These are phyloP conservation scores for Limenitis camilla DNA, from an alignment of 2,888 invertebrate genomes.

Conservation along the genomic window DNA sequence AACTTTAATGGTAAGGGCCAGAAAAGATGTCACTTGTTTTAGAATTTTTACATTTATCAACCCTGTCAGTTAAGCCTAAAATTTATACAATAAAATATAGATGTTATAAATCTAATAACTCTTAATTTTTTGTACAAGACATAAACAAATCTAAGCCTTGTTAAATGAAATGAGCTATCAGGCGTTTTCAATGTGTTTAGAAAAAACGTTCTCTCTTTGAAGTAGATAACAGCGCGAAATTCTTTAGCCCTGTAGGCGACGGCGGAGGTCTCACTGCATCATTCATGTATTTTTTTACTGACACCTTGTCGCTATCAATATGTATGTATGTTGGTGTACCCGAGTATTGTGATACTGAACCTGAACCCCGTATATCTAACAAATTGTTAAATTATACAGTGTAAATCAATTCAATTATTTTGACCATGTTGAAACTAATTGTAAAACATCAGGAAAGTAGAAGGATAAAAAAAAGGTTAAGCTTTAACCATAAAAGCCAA, in stretches of 20 bases:
- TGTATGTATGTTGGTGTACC: slow-evolving; percentile 54
- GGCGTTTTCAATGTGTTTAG: slow-evolving; percentile 48
- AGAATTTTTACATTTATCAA: no score
- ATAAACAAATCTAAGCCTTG: slow-evolving; percentile 28
- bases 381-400: neutral
- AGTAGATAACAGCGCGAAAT: slow-evolving; percentile 60
- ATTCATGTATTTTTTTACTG: slow-evolving; percentile 68
- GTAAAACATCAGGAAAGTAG: no score
- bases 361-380: neutral
- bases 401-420: no score
- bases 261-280: slow-evolving; percentile 66
- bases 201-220: slow-evolving; percentile 58
- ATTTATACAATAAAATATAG: neutral
- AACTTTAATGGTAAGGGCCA: no score
- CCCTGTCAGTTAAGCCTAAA: no score
- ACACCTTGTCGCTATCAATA: slow-evolving; percentile 68
- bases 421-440: no score
- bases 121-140: neutral
- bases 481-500: no score
- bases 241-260: slow-evolving; percentile 62
- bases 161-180: slow-evolving; percentile 70
- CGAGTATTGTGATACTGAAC: slow-evolving; percentile 20
- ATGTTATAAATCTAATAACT: no score
- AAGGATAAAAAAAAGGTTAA: no score
- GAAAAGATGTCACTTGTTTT: no score